These are phyloP conservation scores for Sterrhoptilus dennistouni DNA, from an alignment of 2,113 vertebrate species.

Conservation along the genomic window DNA sequence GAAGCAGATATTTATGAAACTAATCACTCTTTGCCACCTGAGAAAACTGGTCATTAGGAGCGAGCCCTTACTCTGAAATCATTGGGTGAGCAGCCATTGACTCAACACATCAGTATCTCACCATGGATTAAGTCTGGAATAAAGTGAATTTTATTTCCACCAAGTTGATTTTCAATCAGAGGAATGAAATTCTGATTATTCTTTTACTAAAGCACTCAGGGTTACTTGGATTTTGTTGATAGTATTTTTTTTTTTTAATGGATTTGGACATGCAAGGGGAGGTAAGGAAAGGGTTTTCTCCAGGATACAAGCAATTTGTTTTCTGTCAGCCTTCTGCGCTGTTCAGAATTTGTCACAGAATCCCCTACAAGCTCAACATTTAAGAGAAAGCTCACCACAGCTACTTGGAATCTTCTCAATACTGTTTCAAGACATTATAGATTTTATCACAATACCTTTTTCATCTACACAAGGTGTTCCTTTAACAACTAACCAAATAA, in stretches of 20 bases:
- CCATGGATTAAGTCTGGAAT: not conserved
- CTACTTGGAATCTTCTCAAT: not conserved
- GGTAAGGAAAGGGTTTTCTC: not conserved
- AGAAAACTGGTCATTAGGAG: not conserved
- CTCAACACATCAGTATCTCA: not conserved
- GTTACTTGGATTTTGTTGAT: not conserved
- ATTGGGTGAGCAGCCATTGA: not conserved
- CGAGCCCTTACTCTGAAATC: not conserved
- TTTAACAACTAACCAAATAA: not conserved
- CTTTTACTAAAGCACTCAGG: not conserved
- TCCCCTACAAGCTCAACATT: not conserved
- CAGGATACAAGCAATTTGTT: not conserved
- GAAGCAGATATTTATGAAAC: not conserved
- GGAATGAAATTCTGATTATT: not conserved
- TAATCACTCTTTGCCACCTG: not conserved
- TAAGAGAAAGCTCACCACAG: not conserved
- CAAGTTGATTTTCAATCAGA: not conserved
- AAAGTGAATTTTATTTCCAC: not conserved
- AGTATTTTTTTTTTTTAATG: not conserved
- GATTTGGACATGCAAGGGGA: not conserved
- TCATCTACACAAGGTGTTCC: not conserved
- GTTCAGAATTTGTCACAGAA: not conserved
- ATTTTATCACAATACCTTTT: not conserved
- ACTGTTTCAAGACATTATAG: not conserved
- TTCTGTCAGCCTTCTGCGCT: not conserved